Evolutionary conservation across 2,888 invertebrate genomes (phyloP), one percentile per base, ranked within the genome.

Genomic region (Ellobium chinense): DNA sequence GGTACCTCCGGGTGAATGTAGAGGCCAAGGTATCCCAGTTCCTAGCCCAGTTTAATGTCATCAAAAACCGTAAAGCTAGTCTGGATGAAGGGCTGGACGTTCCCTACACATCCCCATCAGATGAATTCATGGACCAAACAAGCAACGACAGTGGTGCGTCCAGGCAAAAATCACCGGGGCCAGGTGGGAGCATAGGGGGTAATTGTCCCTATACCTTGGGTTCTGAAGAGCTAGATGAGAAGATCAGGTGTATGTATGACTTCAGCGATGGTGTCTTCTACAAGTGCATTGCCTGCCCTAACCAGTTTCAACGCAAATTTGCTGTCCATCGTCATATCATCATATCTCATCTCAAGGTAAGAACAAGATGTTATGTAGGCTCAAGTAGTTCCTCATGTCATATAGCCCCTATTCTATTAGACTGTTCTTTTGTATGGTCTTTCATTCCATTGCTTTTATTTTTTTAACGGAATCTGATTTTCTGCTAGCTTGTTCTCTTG

Each of bases 251-350:
- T 46, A 69, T 85, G 63, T 85, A 85, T 56, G 77, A 81, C 24
- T 58, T 79, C 36, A 80, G 70, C 4, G 73, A 60, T 4, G 82
- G 72, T n/a, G 78, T 46, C 1, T 72, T 72, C 54, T 80, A 74
- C 72, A 78, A 72, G 37, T 85, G 85, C 63, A 72, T 83, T 4
- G 82, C 83, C 31, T 85, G 85, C 24, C 75, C 72, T 18, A 80
- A 82, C 60, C 81, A 84, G 76, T 84, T 85, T 72, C 78, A 82
- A 63, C 73, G 85, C n/a, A 83, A 81, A 37, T 85, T 84, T 78
- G 85, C 85, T 18, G 77, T 85, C 14, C 85, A 85, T 62, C 76
- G 85, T 0, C 85, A 85, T 65, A 82, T 85, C 27, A 82, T 85
- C 14, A 81, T 81, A 34, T 56, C 80, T 1, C 85, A 85, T 27